Evolutionary conservation across 1,140 invertebrate species (phyloP), one percentile per base, ranked within the genome.

Genomic region (Scaptomyza montana): DNA sequence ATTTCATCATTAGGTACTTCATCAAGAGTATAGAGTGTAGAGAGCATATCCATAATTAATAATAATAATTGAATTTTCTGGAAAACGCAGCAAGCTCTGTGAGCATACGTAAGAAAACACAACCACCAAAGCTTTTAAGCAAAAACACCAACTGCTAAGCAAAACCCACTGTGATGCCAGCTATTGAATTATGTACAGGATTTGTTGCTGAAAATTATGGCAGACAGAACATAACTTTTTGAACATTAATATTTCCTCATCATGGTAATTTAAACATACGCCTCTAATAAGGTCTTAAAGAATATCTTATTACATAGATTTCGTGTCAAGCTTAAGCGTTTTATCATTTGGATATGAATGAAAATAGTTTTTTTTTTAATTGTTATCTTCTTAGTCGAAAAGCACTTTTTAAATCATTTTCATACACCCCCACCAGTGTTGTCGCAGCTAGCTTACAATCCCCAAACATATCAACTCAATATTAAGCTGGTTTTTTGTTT

Each of bases 31-130:
- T 36, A 36, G 33, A 53, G 21, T 36, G 21, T 30, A 12, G 41
- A 33, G 30, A 33, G 7, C 30, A 36, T 75, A 81, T 85, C 70
- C 81, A 85, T 85, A 85, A 85, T 85, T 87, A 85, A 87, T 75
- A 62, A 39, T 33, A 60, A 55, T 67, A 72, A 72, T 72, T 72
- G 69, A 49, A 55, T 60, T 61, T 61, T 57, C 39, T 57, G 16
- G 13, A 67, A 67, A 45, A 60, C 56, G 41, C 36, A 59, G 55
- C 47, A 10, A 30, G 19, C 10, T 30, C 8, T 8, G 19, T 28
- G 30, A 57, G 39, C 41, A 45, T 19, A 16, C 53, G 41, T 6
- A 39, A 49, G 16, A 49, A 33, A 63, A 43, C 43, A 7, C 50
- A n/a, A n/a, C 10, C 43, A 43, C n/a, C 16, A 36, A 25, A 9